Evolutionary conservation across 2,888 invertebrate genomes (phyloP).

Genomic region (Lamproptera curius): DNA sequence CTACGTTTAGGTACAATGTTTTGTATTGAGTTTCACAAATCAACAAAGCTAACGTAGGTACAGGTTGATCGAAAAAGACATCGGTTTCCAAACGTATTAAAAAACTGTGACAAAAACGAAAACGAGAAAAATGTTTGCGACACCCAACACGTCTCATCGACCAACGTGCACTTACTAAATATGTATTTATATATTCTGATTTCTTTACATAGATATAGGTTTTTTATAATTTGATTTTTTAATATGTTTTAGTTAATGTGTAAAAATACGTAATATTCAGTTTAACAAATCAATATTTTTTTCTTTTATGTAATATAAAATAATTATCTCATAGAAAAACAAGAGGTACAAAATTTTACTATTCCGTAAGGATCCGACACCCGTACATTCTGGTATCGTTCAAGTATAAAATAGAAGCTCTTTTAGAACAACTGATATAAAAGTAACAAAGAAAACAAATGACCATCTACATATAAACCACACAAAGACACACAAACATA

Average conservation of each 20-base stretch:
- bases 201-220: conserved; percentile 60
- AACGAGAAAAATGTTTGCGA: conserved; percentile 21
- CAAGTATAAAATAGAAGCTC: conserved; percentile 64
- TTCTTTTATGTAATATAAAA: conserved; percentile 52
- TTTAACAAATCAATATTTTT: conserved; percentile 70
- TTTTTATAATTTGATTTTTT: conserved; percentile 59
- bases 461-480: conserved; percentile 33
- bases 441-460: conserved; percentile 36
- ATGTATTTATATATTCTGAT: conserved; percentile 68
- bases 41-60: conserved; percentile 60
- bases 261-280: conserved; percentile 73
- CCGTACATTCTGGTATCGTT: conserved; percentile 51
- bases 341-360: conserved; percentile 59
- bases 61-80: conserved; percentile 41
- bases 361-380: conserved; percentile 39
- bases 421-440: conserved; percentile 43
- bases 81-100: conserved; percentile 13
- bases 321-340: conserved; percentile 73
- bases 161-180: conserved; percentile 54
- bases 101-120: no score
- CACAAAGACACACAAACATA: conserved; percentile 27
- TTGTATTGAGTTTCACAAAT: conserved; percentile 67
- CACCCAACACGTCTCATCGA: conserved; percentile 30
- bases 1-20: conserved; percentile 73
- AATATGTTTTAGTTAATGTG: conserved; percentile 71